A percentile compares a stretch with the other conserved stretches of the same genome.
Conservation (phyloP, 2,113 vertebrate species). For the Guaruba guarouba region DNA sequence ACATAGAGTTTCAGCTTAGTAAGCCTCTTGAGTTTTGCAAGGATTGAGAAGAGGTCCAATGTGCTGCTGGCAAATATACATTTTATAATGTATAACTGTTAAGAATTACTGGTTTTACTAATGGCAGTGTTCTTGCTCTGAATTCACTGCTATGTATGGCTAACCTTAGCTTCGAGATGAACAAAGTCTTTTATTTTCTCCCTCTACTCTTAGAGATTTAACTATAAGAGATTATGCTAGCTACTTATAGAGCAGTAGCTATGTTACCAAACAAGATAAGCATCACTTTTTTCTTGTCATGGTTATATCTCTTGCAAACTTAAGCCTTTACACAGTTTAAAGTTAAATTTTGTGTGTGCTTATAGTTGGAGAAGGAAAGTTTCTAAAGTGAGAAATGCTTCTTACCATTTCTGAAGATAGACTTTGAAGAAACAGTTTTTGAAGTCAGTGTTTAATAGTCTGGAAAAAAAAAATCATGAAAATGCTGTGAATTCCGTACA, state of each 20-base stretch:
- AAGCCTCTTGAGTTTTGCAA: background rate
- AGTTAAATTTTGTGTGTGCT: background rate
- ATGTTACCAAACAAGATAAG: background rate
- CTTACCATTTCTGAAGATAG: constrained; percentile 31
- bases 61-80: background rate
- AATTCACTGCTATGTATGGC: background rate
- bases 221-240: background rate
- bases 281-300: background rate
- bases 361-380: background rate
- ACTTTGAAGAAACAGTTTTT: constrained; percentile 47
- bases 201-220: background rate
- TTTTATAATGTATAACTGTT: background rate
- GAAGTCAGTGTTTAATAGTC: constrained; percentile 44
- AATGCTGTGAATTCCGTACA: background rate
- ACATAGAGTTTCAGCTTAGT: background rate
- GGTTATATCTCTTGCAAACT: background rate
- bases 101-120: background rate
- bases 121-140: background rate
- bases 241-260: background rate
- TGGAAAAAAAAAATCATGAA: background rate
- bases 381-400: constrained; percentile 25
- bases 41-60: background rate
- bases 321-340: background rate
- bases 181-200: background rate
- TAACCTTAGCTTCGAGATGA: background rate